Conservation (phyloP, 1,140 invertebrate species). For the Orius insidiosus region DNA sequence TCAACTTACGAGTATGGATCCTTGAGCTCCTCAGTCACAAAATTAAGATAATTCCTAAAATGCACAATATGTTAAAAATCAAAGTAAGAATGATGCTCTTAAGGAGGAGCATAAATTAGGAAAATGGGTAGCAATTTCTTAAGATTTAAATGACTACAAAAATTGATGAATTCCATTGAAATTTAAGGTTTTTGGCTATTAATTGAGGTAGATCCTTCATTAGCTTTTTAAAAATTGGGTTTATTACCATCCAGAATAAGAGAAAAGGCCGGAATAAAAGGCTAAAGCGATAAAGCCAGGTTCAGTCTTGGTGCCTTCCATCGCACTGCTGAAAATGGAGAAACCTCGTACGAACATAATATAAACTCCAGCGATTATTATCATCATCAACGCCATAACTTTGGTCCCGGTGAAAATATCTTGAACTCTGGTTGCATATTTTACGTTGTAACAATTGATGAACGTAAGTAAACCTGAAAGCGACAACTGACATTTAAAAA, state of each 20-base stretch:
- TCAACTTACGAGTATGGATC: slow-evolving; percentile 68
- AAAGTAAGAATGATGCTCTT: too few species aligned
- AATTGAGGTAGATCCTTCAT: too few species aligned
- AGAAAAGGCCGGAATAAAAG: slow-evolving; percentile 94
- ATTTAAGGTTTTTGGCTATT: too few species aligned
- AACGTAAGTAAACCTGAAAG: slow-evolving; percentile 75
- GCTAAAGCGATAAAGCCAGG: slow-evolving; percentile 72
- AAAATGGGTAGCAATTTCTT: too few species aligned
- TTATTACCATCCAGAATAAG: slow-evolving; percentile 85
- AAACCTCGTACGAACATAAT: slow-evolving; percentile 44
- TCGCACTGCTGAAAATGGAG: slow-evolving; percentile 60
- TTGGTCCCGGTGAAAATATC: slow-evolving; percentile 89
- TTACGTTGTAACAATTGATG: slow-evolving; percentile 91
- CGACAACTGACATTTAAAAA: slow-evolving; percentile 8
- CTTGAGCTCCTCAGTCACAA: slow-evolving; percentile 82
- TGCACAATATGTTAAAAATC: slow-evolving; percentile 4
- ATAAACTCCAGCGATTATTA: slow-evolving; percentile 67
- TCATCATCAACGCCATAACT: slow-evolving; percentile 72
- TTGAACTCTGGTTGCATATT: slow-evolving; percentile 86
- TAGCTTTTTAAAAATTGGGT: too few species aligned
- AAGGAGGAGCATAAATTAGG: too few species aligned
- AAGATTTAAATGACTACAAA: too few species aligned
- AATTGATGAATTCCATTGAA: too few species aligned
- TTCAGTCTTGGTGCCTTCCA: slow-evolving; percentile 53
- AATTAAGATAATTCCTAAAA: slow-evolving; percentile 61